Conservation (phyloP, 2,888 invertebrate genomes). For the Xanthia togata region DNA sequence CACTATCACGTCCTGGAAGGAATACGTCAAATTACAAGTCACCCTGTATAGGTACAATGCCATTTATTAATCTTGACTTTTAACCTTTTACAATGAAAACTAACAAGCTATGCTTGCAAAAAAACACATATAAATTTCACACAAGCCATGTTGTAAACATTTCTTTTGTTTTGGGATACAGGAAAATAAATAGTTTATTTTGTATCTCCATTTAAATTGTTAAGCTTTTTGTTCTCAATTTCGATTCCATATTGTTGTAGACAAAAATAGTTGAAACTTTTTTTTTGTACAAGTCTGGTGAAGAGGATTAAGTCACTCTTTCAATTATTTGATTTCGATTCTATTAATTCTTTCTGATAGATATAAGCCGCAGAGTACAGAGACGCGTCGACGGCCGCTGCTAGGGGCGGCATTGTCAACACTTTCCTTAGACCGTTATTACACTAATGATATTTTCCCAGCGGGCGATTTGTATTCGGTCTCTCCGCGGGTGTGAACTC, state of each 20-base stretch:
- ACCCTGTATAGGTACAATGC: too few relatives aligned
- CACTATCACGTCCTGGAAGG: too few relatives aligned
- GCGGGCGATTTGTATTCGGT: too few relatives aligned
- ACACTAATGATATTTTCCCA: too few relatives aligned
- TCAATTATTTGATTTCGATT: background rate
- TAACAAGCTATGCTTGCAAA: background rate
- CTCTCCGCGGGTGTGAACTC: too few relatives aligned
- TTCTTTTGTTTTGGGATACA: background rate
- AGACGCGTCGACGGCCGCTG: background rate
- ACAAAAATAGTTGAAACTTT: background rate
- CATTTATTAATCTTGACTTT: too few relatives aligned
- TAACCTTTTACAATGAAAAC: background rate
- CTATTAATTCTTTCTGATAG: background rate
- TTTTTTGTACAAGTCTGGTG: background rate
- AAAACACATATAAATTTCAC: background rate
- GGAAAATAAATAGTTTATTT: background rate
- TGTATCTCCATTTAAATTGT: background rate
- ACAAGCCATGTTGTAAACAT: background rate
- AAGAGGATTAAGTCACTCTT: background rate
- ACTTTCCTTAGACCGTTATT: background rate
- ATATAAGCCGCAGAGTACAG: background rate
- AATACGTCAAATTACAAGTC: too few relatives aligned
- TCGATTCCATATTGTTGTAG: background rate
- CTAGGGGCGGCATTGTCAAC: background rate
- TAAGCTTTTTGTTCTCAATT: background rate